These are phyloP conservation scores for Dallia pectoralis DNA, from an alignment of 2,797 vertebrate species.

Conservation along the genomic window DNA sequence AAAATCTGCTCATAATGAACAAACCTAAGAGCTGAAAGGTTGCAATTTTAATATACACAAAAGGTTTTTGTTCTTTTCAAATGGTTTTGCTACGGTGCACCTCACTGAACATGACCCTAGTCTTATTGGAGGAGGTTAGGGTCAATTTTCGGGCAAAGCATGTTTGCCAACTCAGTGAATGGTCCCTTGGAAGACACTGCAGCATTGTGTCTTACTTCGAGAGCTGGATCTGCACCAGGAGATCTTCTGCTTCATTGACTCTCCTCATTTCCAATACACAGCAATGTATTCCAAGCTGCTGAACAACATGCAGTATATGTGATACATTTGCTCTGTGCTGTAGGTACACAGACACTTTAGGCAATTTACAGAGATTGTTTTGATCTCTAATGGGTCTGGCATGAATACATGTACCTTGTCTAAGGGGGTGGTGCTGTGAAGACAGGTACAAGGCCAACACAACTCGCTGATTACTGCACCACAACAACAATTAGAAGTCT, in stretches of 20 bases:
- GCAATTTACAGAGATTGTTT: background rate
- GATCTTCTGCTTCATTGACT: slow-evolving; percentile 8
- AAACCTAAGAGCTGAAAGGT: background rate
- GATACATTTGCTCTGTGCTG: background rate
- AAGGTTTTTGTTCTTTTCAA: background rate
- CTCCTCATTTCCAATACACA: background rate
- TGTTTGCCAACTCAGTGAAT: background rate
- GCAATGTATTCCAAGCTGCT: background rate
- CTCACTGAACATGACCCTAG: background rate
- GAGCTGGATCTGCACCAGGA: background rate
- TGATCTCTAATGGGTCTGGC: background rate
- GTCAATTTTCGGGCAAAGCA: background rate
- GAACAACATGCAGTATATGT: background rate
- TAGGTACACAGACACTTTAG: background rate
- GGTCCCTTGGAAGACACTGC: background rate
- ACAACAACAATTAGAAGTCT: background rate
- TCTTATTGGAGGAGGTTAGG: background rate
- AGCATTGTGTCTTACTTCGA: slow-evolving; percentile 1
- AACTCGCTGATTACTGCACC: background rate
- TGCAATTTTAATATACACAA: background rate
- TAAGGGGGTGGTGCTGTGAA: background rate
- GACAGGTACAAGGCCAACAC: background rate
- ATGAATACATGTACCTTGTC: background rate
- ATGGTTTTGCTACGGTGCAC: background rate
- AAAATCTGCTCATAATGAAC: slow-evolving; percentile 3